A percentile compares a stretch with the other conserved stretches of the same genome.
Conservation (phyloP, 2,888 invertebrate species). For the Dysmachus trigonus region DNA sequence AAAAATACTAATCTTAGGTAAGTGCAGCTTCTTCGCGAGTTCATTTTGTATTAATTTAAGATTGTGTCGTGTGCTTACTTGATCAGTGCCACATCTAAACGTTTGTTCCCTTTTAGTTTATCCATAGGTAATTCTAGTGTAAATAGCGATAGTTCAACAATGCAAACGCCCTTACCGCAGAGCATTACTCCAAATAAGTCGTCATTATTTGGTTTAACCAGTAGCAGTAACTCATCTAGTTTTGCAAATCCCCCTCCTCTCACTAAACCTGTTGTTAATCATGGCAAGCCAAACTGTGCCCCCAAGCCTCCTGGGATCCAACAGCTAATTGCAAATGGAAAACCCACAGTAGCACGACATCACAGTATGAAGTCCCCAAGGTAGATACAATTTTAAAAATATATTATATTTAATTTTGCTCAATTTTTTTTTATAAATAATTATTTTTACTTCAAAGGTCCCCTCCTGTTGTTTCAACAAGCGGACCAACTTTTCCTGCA, state of each 20-base stretch:
- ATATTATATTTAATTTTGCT: conserved; percentile 39
- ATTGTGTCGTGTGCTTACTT: neutral
- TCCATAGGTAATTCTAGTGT: conserved; percentile 62
- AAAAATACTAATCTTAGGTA: conserved; percentile 48
- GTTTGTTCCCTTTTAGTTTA: conserved; percentile 55
- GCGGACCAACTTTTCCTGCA: conserved; percentile 59
- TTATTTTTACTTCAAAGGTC: conserved; percentile 55
- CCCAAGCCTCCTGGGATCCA: conserved; percentile 79
- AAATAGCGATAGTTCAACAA: conserved; percentile 59
- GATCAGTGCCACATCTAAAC: neutral
- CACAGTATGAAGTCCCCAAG: conserved; percentile 87
- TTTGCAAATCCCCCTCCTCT: conserved; percentile 16
- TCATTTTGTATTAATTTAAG: neutral
- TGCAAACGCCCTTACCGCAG: conserved; percentile 51
- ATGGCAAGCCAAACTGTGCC: conserved; percentile 84
- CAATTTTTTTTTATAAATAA: neutral
- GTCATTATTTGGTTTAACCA: conserved; percentile 57
- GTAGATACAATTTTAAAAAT: conserved; percentile 58
- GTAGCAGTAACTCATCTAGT: conserved; percentile 43
- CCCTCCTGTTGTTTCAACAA: conserved; percentile 60
- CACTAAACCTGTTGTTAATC: conserved; percentile 65
- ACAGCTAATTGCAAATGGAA: conserved; percentile 60
- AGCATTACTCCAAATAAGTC: conserved; percentile 62
- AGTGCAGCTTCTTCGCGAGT: neutral
- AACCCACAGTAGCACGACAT: conserved; percentile 72